phyloP scores from a whole-genome alignment of 2,797 vertebrate species.

The Hirundo rustica region DNA sequence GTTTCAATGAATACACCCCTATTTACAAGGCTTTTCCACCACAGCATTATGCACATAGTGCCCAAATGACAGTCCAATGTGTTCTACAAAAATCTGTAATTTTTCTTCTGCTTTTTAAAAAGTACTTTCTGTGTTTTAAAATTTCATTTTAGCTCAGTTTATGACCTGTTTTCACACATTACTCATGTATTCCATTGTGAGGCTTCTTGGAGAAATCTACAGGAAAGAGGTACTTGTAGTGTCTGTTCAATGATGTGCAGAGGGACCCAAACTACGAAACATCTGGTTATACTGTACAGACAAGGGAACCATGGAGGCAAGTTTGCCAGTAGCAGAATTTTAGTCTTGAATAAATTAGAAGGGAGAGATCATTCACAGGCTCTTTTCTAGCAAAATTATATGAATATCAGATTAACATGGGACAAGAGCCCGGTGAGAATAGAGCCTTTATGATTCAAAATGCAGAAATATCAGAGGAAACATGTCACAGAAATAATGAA shows the following conservation, averaged over 20 bases:
- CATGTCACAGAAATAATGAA: slow-evolving; percentile 26
- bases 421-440: slow-evolving; percentile 44
- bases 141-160: slow-evolving; percentile 41
- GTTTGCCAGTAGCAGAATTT: slow-evolving; percentile 64
- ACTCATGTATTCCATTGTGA: slow-evolving; percentile 23
- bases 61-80: background rate
- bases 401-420: slow-evolving; percentile 61
- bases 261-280: slow-evolving; percentile 65
- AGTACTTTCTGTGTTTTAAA: slow-evolving; percentile 4
- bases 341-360: slow-evolving; percentile 70
- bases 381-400: slow-evolving; percentile 56
- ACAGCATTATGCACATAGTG: background rate
- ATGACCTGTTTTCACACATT: slow-evolving; percentile 40
- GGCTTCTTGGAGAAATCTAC: slow-evolving; percentile 40
- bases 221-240: slow-evolving; percentile 47
- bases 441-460: slow-evolving; percentile 61
- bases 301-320: slow-evolving; percentile 41
- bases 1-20: background rate
- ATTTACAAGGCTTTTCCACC: background rate
- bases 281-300: slow-evolving; percentile 59
- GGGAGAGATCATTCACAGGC: slow-evolving; percentile 37
- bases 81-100: background rate
- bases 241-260: slow-evolving; percentile 40
- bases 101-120: slow-evolving; percentile 27
- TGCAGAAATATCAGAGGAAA: slow-evolving; percentile 50